Percentiles rank a stretch among this genome's conserved stretches.
Conservation (phyloP, 2,888 invertebrate genomes). For the Graphium colonna region DNA sequence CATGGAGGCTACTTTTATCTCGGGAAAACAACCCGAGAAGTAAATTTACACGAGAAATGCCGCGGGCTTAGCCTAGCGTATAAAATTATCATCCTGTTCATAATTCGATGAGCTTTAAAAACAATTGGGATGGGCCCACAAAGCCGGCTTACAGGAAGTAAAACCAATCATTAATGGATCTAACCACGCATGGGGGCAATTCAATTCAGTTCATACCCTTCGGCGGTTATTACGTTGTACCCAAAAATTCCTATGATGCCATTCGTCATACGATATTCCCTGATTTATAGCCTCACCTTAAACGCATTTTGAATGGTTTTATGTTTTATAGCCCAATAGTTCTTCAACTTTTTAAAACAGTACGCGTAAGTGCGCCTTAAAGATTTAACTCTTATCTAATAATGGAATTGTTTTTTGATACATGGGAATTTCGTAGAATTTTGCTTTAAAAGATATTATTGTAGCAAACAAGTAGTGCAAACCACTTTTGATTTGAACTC, state of each 20-base stretch:
- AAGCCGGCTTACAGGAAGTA: slow-evolving; percentile 49
- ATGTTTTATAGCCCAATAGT: slow-evolving; percentile 38
- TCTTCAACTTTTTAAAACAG: neutral
- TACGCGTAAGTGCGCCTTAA: no score
- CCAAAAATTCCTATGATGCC: slow-evolving; percentile 40
- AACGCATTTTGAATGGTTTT: slow-evolving; percentile 36
- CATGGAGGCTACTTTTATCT: no score
- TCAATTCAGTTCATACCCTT: slow-evolving; percentile 28
- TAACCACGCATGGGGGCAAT: slow-evolving; percentile 16
- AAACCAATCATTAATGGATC: slow-evolving; percentile 48
- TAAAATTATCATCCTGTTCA: neutral
- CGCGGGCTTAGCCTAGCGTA: no score
- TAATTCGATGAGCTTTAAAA: slow-evolving; percentile 22
- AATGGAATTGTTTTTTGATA: no score
- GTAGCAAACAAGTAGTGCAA: no score
- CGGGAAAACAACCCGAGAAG: no score
- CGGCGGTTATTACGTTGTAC: slow-evolving; percentile 25
- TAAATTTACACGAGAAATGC: no score
- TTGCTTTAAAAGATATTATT: no score
- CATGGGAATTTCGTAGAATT: no score
- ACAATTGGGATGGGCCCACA: no score
- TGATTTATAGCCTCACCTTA: slow-evolving; percentile 45
- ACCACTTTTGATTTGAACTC: no score
- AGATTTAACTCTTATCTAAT: no score
- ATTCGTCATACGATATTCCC: slow-evolving; percentile 47